These are phyloP conservation scores for Rhamnusium bicolor DNA, from an alignment of 2,888 invertebrate genomes.

Conservation along the genomic window DNA sequence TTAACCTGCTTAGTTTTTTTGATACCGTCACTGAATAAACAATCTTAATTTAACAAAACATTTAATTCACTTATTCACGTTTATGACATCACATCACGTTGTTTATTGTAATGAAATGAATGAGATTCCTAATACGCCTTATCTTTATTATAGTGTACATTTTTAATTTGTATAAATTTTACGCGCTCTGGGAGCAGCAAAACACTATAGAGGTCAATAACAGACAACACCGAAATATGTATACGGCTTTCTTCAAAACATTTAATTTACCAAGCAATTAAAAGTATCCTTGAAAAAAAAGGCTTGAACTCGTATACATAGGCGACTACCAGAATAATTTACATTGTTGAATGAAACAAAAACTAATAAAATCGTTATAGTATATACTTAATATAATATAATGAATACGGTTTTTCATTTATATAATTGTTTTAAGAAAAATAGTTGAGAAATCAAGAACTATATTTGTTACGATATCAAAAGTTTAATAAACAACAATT, in stretches of 20 bases:
- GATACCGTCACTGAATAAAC: constrained; percentile 9
- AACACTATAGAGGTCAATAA: constrained; percentile 27
- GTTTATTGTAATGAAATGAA: constrained; percentile 31
- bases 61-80: constrained; percentile 31
- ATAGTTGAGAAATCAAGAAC: no score
- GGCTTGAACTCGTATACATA: neutral
- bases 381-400: neutral
- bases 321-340: neutral
- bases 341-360: neutral
- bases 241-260: neutral
- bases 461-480: no score
- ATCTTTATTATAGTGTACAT: constrained; percentile 30
- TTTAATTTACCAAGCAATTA: neutral
- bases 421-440: no score
- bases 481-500: no score
- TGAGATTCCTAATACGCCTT: constrained; percentile 37
- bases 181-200: constrained; percentile 9
- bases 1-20: neutral
- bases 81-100: constrained; percentile 43
- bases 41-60: constrained; percentile 7
- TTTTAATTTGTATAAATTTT: constrained; percentile 26
- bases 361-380: neutral
- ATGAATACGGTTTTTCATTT: no score
- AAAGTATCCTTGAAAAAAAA: constrained; percentile 7
- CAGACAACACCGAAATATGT: constrained; percentile 2